Conservation (phyloP, 2,113 vertebrate species). For the Tricholaema leucomelas region DNA sequence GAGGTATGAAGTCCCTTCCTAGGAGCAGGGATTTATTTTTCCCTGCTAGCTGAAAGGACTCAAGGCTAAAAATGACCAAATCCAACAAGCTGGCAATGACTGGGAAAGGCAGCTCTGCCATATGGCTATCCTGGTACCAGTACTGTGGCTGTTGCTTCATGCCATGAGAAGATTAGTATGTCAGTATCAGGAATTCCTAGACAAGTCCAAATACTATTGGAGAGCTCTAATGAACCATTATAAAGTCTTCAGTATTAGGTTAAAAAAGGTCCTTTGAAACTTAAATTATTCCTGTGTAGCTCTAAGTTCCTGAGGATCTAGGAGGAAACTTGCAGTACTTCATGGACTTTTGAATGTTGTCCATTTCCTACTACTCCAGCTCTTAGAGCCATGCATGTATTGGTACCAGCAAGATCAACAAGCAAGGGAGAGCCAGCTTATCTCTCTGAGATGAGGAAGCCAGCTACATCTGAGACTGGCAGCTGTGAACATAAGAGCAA, state of each 20-base stretch:
- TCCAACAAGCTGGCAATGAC: neutral
- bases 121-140: neutral
- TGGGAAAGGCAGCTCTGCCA: neutral
- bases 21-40: neutral
- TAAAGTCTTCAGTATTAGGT: neutral
- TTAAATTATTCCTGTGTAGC: neutral
- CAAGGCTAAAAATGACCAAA: neutral
- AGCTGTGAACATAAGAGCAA: neutral
- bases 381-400: neutral
- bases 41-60: neutral
- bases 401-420: neutral
- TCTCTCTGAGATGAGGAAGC: neutral
- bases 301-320: neutral
- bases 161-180: neutral
- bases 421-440: neutral
- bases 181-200: neutral
- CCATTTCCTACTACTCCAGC: accelerated
- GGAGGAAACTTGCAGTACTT: neutral
- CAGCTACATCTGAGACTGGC: neutral
- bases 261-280: neutral
- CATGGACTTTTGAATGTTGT: neutral
- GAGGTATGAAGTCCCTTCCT: neutral
- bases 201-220: neutral
- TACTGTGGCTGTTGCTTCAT: neutral
- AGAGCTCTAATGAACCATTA: accelerated